Evolutionary conservation across 1,140 invertebrate species (phyloP).

Genomic region (Leptoteleia sp.): DNA sequence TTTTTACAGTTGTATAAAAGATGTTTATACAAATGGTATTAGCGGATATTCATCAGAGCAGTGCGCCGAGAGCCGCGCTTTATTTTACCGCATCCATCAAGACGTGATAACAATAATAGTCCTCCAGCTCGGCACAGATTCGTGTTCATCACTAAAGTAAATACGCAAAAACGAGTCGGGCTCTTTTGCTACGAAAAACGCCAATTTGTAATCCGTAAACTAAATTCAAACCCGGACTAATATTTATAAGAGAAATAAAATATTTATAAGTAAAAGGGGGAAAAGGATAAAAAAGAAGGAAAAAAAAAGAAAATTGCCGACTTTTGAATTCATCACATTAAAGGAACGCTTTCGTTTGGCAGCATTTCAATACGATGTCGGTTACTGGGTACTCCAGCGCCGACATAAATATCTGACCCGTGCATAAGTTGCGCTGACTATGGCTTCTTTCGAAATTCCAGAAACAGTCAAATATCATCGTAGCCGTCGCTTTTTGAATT

Average conservation of each 20-base stretch:
- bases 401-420: constrained; percentile 49
- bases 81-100: constrained; percentile 6
- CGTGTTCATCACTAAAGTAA: not conserved
- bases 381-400: constrained; percentile 26
- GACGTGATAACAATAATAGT: too few relatives aligned
- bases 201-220: constrained; percentile 1
- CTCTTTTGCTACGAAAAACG: not conserved
- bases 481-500: constrained; percentile 12
- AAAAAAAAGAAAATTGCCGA: not conserved
- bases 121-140: not conserved
- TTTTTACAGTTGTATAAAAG: too few relatives aligned
- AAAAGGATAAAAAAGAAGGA: too few relatives aligned
- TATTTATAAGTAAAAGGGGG: constrained; percentile 23
- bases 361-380: constrained; percentile 42
- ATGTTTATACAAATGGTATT: not conserved
- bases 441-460: constrained; percentile 9
- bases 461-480: constrained; percentile 31
- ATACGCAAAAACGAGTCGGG: not conserved
- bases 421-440: constrained; percentile 27
- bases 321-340: constrained; percentile 34
- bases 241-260: constrained; percentile 12
- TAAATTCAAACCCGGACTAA: not conserved
- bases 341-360: constrained; percentile 39
- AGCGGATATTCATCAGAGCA: not conserved
- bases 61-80: not conserved